Evolutionary conservation across 2,797 vertebrate species (phyloP), one percentile per base, ranked within the genome.

Genomic region (Lycodopsis pacificus): DNA sequence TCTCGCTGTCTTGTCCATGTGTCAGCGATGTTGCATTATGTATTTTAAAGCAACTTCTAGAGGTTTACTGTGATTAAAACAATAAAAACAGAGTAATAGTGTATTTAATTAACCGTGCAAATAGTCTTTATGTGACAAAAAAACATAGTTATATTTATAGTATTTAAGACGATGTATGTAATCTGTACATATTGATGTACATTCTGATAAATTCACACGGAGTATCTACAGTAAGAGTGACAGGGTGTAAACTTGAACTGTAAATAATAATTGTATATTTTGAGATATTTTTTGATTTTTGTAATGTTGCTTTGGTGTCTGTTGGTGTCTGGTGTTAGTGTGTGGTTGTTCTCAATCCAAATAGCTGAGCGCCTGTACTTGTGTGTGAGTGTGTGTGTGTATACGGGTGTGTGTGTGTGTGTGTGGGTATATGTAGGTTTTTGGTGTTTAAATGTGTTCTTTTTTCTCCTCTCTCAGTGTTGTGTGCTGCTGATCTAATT

Each of bases 261-360:
- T 94, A 95, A 91, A 95, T 93, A 94, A 93, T 92, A 92, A 91
- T 85, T 93, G 92, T 94, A 94, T 94, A 95, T 95, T 95, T 95
- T 93, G 85, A 94, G 93, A 93, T 93, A 93, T 92, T 89, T 93
- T 89, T 90, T 91, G 85, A 86, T 92, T 92, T 95, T 94, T 95
- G 93, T 94, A 94, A 90, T 83, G 93, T 95, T 92, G 76, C 68
- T 89, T 93, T 92, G 79, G 85, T 91, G 89, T 92, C 76, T 83
- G 82, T 88, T 83, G 69, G 82, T 90, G 82, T 89, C 48, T 91
- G 80, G 77, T 90, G 90, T 91, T 89, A 71, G 81, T 87, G 87
- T 87, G 88, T 89, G 88, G 78, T 92, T 80, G 84, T 90, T 87
- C 64, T 82, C 54, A 68, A 48, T 89, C 63, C 64, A 81, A 87